Conservation (phyloP, 2,113 vertebrate species). For the Ictalurus punctatus region DNA sequence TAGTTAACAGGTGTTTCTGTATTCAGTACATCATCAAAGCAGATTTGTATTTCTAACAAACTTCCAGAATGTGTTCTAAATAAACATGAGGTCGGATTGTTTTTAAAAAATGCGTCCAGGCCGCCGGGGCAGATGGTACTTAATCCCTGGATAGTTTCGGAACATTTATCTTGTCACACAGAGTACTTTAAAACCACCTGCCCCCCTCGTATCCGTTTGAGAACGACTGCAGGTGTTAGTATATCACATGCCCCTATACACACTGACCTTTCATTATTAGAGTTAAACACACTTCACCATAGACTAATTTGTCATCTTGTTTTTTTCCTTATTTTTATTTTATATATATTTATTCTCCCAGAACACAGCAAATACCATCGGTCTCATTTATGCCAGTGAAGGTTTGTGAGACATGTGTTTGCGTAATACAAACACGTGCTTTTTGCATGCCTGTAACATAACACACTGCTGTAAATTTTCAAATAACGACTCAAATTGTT, state of each 20-base stretch:
- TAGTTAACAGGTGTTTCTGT: neutral
- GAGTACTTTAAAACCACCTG: constrained; percentile 1
- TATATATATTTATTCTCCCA: neutral
- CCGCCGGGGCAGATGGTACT: neutral
- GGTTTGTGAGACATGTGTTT: neutral
- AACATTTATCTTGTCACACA: constrained; percentile 17
- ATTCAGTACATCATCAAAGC: neutral
- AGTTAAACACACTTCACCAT: neutral
- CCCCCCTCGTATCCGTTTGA: neutral
- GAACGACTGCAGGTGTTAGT: neutral
- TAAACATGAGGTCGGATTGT: neutral
- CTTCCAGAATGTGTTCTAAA: neutral
- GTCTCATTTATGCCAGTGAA: neutral
- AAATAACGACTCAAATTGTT: neutral
- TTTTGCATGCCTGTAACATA: neutral
- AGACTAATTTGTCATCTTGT: neutral
- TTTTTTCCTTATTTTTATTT: neutral
- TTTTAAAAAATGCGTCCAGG: neutral
- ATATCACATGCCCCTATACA: neutral
- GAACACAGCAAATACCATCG: neutral
- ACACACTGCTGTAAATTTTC: neutral
- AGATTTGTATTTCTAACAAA: neutral
- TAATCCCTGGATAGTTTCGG: neutral
- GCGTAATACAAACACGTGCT: neutral
- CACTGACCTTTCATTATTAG: constrained; percentile 12